Percentiles rank a stretch among this genome's conserved stretches.
These are phyloP conservation scores for Leucopternis melanops DNA, from an alignment of 2,113 vertebrate genomes.

Conservation along the genomic window DNA sequence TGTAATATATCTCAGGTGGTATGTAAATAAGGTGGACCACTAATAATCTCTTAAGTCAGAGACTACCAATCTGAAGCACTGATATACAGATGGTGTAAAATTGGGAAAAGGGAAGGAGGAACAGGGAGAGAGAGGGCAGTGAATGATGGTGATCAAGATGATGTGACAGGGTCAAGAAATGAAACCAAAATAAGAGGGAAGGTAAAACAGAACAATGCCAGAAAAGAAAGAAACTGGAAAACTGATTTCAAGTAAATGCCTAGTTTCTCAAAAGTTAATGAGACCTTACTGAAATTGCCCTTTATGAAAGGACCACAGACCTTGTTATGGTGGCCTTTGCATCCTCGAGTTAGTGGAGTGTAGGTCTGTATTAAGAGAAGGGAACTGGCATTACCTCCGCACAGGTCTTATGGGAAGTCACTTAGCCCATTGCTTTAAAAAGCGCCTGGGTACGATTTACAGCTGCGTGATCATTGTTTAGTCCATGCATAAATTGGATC, in stretches of 20 bases:
- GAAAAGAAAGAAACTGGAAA: too few species aligned
- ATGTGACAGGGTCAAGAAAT: too few species aligned
- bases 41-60: neutral
- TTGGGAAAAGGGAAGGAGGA: too few species aligned
- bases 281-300: too few species aligned
- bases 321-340: neutral
- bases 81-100: neutral
- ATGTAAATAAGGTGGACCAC: neutral
- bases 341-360: neutral
- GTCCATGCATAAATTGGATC: neutral
- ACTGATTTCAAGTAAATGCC: too few species aligned
- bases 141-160: too few species aligned
- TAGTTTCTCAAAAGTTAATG: too few species aligned
- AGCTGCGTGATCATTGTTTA: neutral
- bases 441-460: neutral
- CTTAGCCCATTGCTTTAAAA: neutral
- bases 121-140: too few species aligned
- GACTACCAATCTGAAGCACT: neutral
- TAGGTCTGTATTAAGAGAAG: neutral
- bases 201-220: too few species aligned
- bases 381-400: neutral
- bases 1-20: too few species aligned
- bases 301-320: neutral
- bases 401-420: neutral
- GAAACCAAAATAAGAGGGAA: too few species aligned